These are phyloP conservation scores for Caenorhabditis remanei DNA, from an alignment of 1,140 invertebrate species.

Conservation along the genomic window DNA sequence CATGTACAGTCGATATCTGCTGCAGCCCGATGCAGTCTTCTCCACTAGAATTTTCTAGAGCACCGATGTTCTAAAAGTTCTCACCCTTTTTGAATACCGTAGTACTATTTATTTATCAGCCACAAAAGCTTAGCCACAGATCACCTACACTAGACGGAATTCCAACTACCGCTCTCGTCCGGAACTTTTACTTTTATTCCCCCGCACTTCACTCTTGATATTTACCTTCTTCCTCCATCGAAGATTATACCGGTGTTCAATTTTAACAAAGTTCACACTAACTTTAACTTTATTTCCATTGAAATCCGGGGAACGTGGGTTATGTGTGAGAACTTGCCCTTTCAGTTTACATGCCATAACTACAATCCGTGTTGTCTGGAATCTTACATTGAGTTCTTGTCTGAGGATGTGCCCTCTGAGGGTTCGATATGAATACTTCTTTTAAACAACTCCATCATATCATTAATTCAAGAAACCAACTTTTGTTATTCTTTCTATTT, in stretches of 20 bases:
- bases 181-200: background rate
- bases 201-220: background rate
- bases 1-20: no score
- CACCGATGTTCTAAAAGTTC: background rate
- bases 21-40: no score
- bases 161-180: background rate
- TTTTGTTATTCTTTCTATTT: no score
- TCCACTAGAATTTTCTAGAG: background rate
- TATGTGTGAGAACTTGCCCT: background rate
- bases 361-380: background rate
- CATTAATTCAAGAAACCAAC: no score
- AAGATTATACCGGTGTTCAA: background rate
- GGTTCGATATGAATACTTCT: background rate
- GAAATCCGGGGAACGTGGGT: background rate
- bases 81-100: background rate
- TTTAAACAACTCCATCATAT: background rate
- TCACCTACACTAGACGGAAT: background rate
- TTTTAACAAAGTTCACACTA: background rate
- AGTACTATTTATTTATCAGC: slow-evolving; percentile 8
- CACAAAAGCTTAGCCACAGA: background rate
- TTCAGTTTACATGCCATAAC: background rate
- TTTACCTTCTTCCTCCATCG: background rate
- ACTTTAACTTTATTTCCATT: background rate
- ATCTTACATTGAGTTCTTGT: background rate
- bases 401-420: background rate